These are phyloP conservation scores for Ammodytes marinus DNA, from an alignment of 2,113 vertebrate species.

Conservation along the genomic window DNA sequence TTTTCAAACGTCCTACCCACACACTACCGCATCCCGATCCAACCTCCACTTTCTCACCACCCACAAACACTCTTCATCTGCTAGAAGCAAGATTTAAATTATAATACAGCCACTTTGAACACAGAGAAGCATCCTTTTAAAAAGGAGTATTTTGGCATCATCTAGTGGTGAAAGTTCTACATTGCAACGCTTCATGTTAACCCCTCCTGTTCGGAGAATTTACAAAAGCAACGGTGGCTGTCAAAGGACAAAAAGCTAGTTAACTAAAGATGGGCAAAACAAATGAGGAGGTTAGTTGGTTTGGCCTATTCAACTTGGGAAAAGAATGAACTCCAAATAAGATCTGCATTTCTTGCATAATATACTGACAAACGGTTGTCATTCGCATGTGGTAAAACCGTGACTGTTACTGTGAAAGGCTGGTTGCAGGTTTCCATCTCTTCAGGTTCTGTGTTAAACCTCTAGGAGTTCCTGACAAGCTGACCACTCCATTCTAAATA, in stretches of 20 bases:
- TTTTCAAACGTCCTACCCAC: slow-evolving; percentile 72
- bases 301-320: slow-evolving; percentile 41
- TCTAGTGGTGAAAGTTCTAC: too few species aligned
- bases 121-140: slow-evolving; percentile 14
- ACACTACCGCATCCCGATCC: slow-evolving; percentile 42
- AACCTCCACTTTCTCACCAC: slow-evolving; percentile 52
- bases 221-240: too few species aligned
- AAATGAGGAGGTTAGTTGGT: slow-evolving; percentile 21
- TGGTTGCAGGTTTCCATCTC: slow-evolving; percentile 67
- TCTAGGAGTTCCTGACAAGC: slow-evolving; percentile 54
- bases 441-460: slow-evolving; percentile 59
- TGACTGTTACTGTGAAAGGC: slow-evolving; percentile 51
- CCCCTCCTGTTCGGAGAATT: too few species aligned
- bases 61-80: slow-evolving; percentile 60
- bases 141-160: neutral
- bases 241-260: too few species aligned
- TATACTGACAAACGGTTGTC: slow-evolving; percentile 12
- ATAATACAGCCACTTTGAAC: neutral
- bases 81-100: slow-evolving; percentile 31
- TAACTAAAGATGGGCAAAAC: neutral
- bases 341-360: slow-evolving; percentile 58
- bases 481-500: slow-evolving; percentile 56
- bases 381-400: slow-evolving; percentile 45
- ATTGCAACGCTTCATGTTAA: too few species aligned
- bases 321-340: slow-evolving; percentile 17